phyloP scores from a whole-genome alignment of 2,797 vertebrate genomes.

The Protonibea diacanthus region DNA sequence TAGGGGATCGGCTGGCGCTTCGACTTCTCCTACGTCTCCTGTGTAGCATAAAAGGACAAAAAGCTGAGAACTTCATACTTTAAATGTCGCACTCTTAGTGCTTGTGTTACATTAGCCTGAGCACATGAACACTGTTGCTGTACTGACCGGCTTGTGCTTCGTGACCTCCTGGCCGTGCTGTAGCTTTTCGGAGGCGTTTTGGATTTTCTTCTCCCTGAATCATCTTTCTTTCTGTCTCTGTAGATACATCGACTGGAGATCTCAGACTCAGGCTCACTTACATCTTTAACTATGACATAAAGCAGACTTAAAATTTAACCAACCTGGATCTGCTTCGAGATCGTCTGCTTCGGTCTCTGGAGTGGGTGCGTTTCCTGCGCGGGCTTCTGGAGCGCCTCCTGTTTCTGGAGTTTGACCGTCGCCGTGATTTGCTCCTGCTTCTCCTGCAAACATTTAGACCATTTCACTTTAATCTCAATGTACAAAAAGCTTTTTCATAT shows the following conservation, averaged over 20 bases:
- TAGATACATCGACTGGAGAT: background rate
- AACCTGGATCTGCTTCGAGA: slow-evolving; percentile 92
- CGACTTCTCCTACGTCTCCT: slow-evolving; percentile 90
- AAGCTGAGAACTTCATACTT: background rate
- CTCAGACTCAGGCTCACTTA: background rate
- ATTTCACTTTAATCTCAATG: background rate
- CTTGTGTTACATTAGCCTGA: background rate
- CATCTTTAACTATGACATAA: background rate
- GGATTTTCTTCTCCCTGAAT: slow-evolving; percentile 92
- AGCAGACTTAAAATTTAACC: background rate
- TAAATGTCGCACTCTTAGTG: no score
- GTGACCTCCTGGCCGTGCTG: slow-evolving; percentile 94
- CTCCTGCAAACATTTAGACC: slow-evolving; percentile 79
- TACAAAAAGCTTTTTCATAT: background rate
- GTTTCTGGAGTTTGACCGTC: slow-evolving; percentile 91
- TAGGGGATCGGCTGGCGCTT: slow-evolving; percentile 89
- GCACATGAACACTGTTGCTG: background rate
- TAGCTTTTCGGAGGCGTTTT: slow-evolving; percentile 99
- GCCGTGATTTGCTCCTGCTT: slow-evolving; percentile 91
- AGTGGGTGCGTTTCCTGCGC: slow-evolving; percentile 88
- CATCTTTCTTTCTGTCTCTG: slow-evolving; percentile 96
- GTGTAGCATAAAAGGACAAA: slow-evolving; percentile 17
- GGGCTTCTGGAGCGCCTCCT: slow-evolving; percentile 94
- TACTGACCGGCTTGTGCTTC: slow-evolving; percentile 92
- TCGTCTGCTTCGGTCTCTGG: slow-evolving; percentile 89